Evolutionary conservation across 2,888 invertebrate genomes (phyloP), one percentile per base, ranked within the genome.

Genomic region (Sphaerophoria rueppellii): DNA sequence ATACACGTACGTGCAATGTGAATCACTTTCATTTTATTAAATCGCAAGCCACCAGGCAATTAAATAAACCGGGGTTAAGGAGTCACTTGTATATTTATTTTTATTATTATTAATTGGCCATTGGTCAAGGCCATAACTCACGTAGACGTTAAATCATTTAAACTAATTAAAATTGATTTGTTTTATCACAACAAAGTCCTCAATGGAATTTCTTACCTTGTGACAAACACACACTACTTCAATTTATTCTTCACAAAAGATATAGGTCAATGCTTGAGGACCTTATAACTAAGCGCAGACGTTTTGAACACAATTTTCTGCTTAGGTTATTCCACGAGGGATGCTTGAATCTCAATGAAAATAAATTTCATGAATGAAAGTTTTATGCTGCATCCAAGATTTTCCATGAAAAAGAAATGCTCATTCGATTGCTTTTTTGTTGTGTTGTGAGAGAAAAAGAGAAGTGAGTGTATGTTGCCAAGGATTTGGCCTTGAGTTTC

Each of bases 351-450:
- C 37, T 61, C 71, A 75, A 79, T 83, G 75, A 72, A 67, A 61
- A 58, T 50, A 43, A 37, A 61, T 80, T 83, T 80, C 71, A 80
- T 83, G 80, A 83, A 83, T 83, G 83, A 80, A 80, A 55, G 60
- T 71, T 71, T 35, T 14, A 67, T 50, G 61, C 40, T 75, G 54
- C 32, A 71, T 32, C 1, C 57, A 60, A 67, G 4, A 37, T 37
- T 43, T 24, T 14, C 61, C 32, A 32, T 24, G 35, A n/a, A 32
- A 57, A 11, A 35, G n/a, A 6, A 50, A 50, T 52, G 52, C 14
- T 11, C 37, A 14, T 52, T 16, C 9, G 5, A 40, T 24, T 2
- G 11, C 14, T 24, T 16, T 43, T 9, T 37, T 9, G 16, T 37
- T 52, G 16, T 24, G 24, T 24, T 24, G 24, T 11, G 40, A 32